Evolutionary conservation across 2,888 invertebrate species (phyloP).

Genomic region (Encarsia formosa): DNA sequence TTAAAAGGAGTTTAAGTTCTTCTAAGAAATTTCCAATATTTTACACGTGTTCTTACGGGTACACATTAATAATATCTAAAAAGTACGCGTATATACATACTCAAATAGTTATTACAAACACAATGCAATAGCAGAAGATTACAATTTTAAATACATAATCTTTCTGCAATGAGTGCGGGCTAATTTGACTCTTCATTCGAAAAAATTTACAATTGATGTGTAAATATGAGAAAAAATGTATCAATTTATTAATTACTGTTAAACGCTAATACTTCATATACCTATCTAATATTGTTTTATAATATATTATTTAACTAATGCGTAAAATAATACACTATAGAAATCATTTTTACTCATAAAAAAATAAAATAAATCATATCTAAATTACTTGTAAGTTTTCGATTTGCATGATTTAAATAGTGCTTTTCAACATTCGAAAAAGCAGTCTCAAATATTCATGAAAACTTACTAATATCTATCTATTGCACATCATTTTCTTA

Average conservation of each 20-base stretch:
- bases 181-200: background rate
- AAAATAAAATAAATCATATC: too few relatives aligned
- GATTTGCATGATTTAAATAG: constrained; percentile 11
- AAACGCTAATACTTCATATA: constrained; percentile 5
- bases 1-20: constrained; percentile 1
- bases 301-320: constrained; percentile 4
- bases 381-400: constrained; percentile 11
- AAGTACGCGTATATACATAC: too few relatives aligned
- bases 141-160: too few relatives aligned
- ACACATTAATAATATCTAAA: background rate
- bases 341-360: too few relatives aligned
- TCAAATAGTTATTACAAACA: too few relatives aligned
- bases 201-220: background rate
- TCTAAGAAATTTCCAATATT: background rate
- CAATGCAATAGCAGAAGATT: too few relatives aligned
- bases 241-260: constrained; percentile 5
- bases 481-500: constrained; percentile 14
- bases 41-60: background rate
- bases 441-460: constrained; percentile 10
- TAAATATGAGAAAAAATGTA: background rate
- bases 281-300: constrained; percentile 13
- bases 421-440: constrained; percentile 9
- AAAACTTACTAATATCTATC: constrained; percentile 11
- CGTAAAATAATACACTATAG: too few relatives aligned
- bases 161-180: background rate